Evolutionary conservation across 2,888 invertebrate genomes (phyloP).

Genomic region (Serrognathus titanus): DNA sequence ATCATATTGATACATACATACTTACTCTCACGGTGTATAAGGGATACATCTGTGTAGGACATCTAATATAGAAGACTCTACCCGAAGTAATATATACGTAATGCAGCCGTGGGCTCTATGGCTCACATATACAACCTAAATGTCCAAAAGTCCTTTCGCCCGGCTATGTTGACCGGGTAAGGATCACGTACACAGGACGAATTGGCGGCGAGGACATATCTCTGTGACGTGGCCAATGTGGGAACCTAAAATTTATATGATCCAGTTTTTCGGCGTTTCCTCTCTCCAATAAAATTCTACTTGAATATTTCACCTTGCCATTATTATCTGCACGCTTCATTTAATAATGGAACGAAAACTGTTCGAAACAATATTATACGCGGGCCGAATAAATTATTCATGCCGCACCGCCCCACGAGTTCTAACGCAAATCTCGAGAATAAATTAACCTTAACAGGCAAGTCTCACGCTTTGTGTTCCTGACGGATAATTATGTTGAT

Average conservation of each 20-base stretch:
- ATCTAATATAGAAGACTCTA: constrained; percentile 37
- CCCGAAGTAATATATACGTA: constrained; percentile 40
- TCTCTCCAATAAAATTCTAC: neutral
- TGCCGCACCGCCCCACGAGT: too few species aligned
- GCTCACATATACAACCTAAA: constrained; percentile 43
- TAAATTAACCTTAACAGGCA: too few species aligned
- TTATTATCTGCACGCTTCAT: too few species aligned
- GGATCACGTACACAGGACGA: constrained; percentile 42
- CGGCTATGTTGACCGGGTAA: constrained; percentile 31
- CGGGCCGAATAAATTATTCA: too few species aligned
- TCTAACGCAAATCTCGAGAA: too few species aligned
- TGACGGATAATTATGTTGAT: too few species aligned
- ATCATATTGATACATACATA: constrained; percentile 34
- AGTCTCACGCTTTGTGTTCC: too few species aligned
- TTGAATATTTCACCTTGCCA: too few species aligned
- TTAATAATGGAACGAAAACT: too few species aligned
- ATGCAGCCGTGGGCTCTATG: constrained; percentile 38
- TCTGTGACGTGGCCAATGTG: constrained; percentile 43
- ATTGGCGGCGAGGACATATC: constrained; percentile 42
- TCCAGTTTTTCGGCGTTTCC: constrained; percentile 31
- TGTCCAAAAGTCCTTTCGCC: constrained; percentile 40
- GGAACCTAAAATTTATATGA: constrained; percentile 43
- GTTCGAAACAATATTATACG: too few species aligned
- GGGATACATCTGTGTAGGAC: constrained; percentile 19
- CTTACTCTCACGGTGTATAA: constrained; percentile 3